Evolutionary conservation across 1,140 invertebrate genomes (phyloP).

Genomic region (Brachionus plicatilis): DNA sequence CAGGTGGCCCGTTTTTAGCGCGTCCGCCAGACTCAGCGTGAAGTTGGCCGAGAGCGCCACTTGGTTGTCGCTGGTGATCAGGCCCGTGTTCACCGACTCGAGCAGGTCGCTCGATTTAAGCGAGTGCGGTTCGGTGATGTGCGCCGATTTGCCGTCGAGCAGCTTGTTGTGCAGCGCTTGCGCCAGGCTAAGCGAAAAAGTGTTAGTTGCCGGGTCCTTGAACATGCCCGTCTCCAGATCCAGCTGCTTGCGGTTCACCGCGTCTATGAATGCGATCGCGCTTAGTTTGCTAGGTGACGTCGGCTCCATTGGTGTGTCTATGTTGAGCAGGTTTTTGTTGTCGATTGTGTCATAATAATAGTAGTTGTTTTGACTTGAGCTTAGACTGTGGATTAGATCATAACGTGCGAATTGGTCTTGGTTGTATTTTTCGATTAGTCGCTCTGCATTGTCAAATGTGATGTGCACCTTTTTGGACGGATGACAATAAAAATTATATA

Average conservation of each 20-base stretch:
- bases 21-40: neutral
- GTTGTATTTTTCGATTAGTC: conserved; percentile 7
- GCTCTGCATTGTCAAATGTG: conserved; percentile 32
- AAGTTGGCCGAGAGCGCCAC: neutral
- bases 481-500: too few relatives aligned
- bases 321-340: conserved; percentile 7
- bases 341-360: conserved; percentile 23
- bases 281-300: neutral
- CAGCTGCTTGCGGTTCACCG: conserved; percentile 8
- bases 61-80: neutral
- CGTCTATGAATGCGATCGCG: conserved; percentile 10
- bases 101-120: neutral
- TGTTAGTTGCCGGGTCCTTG: neutral
- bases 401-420: conserved; percentile 5
- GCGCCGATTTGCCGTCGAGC: neutral
- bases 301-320: conserved; percentile 6
- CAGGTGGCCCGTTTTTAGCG: conserved; percentile 3
- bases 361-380: neutral
- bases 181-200: neutral
- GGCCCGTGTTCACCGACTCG: neutral
- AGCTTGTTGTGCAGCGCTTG: neutral
- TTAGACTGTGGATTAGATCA: neutral
- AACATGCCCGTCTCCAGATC: conserved; percentile 13
- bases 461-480: neutral
- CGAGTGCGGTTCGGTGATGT: neutral